Evolutionary conservation across 35 echinoderm and acorn worm species (phyloP).

Genomic region (Ptychodera flava): DNA sequence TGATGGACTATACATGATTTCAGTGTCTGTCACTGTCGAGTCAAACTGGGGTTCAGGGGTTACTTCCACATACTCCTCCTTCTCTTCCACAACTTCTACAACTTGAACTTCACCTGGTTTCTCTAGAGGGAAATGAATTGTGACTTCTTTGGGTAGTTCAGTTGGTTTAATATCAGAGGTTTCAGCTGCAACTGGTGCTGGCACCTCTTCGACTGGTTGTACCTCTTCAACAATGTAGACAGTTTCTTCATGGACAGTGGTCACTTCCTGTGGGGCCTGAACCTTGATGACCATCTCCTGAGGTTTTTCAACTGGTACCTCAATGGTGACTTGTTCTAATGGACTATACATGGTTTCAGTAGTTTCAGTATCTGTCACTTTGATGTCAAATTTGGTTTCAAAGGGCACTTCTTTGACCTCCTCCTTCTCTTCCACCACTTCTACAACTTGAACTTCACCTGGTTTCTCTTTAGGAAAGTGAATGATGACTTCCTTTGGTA

Average conservation of each 20-base stretch:
- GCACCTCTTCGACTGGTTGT: neutral
- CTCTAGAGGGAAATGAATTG: slow-evolving; percentile 37
- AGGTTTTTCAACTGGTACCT: too few species aligned
- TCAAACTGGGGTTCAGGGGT: slow-evolving; percentile 14
- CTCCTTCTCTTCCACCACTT: too few species aligned
- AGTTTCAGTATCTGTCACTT: too few species aligned
- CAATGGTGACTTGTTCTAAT: too few species aligned
- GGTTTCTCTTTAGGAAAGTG: slow-evolving; percentile 45
- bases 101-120: slow-evolving; percentile 43
- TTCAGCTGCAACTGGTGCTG: neutral
- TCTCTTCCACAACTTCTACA: too few species aligned
- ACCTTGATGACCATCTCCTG: too few species aligned
- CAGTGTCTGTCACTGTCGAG: too few species aligned
- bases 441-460: slow-evolving; percentile 26
- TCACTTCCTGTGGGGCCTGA: slow-evolving; percentile 3
- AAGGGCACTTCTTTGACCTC: slow-evolving; percentile 28
- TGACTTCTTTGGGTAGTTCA: slow-evolving; percentile 41
- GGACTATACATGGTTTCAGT: too few species aligned
- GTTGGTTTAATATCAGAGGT: neutral
- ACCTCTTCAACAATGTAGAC: slow-evolving; percentile 37
- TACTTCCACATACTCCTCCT: slow-evolving; percentile 18
- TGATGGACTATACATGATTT: too few species aligned
- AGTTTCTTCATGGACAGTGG: slow-evolving; percentile 40
- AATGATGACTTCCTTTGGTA: slow-evolving; percentile 40
- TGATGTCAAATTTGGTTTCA: neutral